Percentiles rank a stretch among this genome's conserved stretches.
phyloP scores from a whole-genome alignment of 2,113 vertebrate genomes.

The Bothrops jararaca region DNA sequence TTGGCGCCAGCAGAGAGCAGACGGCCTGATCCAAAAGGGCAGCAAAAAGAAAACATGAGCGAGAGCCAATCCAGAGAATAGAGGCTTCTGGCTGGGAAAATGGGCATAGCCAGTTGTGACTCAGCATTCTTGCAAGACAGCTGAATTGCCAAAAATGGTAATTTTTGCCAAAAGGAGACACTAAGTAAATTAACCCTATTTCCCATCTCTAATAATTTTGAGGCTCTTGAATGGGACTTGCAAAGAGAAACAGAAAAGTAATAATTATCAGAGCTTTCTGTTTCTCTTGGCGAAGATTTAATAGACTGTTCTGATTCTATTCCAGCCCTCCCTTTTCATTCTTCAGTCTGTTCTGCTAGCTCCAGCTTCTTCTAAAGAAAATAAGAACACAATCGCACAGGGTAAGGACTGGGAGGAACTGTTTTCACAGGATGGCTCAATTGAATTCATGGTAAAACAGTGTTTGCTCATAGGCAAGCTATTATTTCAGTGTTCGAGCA shows the following conservation, averaged over 20 bases:
- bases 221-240: not conserved
- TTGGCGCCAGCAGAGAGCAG: constrained; percentile 52
- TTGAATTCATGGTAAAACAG: not conserved
- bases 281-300: not conserved
- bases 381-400: not conserved
- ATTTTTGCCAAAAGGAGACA: not conserved
- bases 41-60: not conserved
- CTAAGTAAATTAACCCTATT: not conserved
- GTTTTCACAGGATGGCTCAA: not conserved
- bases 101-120: not conserved
- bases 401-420: not conserved
- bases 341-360: not conserved
- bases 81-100: no score
- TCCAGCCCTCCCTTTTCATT: not conserved
- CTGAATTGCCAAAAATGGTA: not conserved
- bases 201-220: not conserved
- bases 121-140: not conserved
- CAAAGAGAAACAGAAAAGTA: not conserved
- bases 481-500: not conserved
- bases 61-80: not conserved
- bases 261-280: not conserved
- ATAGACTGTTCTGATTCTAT: not conserved
- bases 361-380: not conserved
- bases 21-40: not conserved
- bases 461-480: not conserved